Conservation (phyloP, 2,888 invertebrate genomes). For the Tachina grossa region DNA sequence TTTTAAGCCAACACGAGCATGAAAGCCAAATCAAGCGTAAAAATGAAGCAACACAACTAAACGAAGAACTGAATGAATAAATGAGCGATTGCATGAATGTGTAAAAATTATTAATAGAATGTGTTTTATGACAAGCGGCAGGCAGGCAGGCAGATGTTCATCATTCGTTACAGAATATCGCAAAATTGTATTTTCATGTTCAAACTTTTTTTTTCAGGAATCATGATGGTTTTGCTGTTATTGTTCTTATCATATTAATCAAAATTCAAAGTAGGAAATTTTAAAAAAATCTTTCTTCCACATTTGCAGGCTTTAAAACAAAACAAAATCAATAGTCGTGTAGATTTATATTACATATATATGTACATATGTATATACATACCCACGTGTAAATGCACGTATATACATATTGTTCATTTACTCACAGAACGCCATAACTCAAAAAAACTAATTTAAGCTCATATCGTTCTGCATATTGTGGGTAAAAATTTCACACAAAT, state of each 20-base stretch:
- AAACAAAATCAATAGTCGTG: neutral
- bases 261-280: slow-evolving; percentile 9
- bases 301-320: neutral
- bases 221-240: neutral
- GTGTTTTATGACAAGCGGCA: slow-evolving; percentile 38
- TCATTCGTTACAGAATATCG: neutral
- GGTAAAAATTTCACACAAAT: no score
- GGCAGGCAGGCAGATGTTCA: slow-evolving; percentile 17
- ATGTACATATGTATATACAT: no score
- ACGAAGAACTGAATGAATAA: slow-evolving; percentile 1
- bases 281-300: neutral
- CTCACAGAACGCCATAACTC: no score
- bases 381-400: no score
- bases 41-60: neutral
- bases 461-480: no score
- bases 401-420: no score
- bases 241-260: neutral
- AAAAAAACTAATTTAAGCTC: no score
- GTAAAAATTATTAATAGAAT: slow-evolving; percentile 52
- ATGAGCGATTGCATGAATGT: neutral
- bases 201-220: slow-evolving; percentile 18
- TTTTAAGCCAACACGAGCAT: neutral
- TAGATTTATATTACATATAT: neutral
- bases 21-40: neutral
- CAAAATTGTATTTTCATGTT: slow-evolving; percentile 38